A percentile compares a stretch with the other conserved stretches of the same genome.
Conservation (phyloP, 35 echinoderm and acorn worm species). For the Lytechinus variegatus region DNA sequence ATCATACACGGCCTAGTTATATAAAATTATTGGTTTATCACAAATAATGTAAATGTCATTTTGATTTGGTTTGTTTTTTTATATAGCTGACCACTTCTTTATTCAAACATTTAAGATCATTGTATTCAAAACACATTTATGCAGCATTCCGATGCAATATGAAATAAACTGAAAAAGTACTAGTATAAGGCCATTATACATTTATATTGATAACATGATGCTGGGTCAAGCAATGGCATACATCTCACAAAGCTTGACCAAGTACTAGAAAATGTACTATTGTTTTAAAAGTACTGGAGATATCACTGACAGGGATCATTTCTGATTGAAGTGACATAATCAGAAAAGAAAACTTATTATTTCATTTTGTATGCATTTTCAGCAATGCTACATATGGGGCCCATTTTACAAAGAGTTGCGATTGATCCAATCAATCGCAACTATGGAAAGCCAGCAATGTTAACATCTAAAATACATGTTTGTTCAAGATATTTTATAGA, state of each 20-base stretch:
- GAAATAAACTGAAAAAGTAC: background rate
- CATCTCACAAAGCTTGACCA: too few relatives aligned
- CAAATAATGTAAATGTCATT: background rate
- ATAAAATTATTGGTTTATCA: background rate
- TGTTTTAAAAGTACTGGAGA: background rate
- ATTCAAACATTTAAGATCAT: background rate
- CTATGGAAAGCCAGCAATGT: too few relatives aligned
- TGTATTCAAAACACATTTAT: background rate
- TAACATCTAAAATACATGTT: too few relatives aligned
- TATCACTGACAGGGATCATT: background rate
- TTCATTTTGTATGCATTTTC: too few relatives aligned
- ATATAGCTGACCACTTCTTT: background rate
- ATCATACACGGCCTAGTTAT: background rate
- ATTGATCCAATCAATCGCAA: too few relatives aligned
- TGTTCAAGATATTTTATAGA: too few relatives aligned
- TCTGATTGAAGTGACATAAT: too few relatives aligned
- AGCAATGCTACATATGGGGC: too few relatives aligned
- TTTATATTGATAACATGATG: too few relatives aligned
- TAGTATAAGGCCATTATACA: background rate
- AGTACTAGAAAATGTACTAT: background rate
- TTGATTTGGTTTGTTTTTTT: background rate
- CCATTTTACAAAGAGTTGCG: too few relatives aligned
- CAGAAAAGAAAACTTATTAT: too few relatives aligned
- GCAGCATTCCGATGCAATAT: constrained; percentile 1
- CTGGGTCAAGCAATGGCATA: too few relatives aligned